These are phyloP conservation scores for Mastacembelus armatus DNA, from an alignment of 2,797 vertebrate species.

Conservation along the genomic window DNA sequence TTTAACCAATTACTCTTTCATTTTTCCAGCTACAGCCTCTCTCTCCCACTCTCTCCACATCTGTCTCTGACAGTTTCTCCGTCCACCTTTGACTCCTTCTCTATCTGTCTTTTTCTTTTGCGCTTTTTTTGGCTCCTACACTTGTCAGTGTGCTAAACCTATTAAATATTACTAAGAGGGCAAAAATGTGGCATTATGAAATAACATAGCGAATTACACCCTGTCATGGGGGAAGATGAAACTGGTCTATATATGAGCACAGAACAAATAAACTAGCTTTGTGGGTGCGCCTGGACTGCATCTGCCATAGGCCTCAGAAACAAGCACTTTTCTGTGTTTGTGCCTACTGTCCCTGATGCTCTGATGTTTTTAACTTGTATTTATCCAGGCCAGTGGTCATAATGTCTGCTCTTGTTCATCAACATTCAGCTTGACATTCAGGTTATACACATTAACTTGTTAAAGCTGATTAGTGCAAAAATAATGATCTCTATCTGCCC, in stretches of 20 bases:
- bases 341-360: background rate
- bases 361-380: conserved; percentile 9
- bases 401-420: conserved; percentile 13
- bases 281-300: conserved; percentile 42
- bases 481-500: background rate
- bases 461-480: conserved; percentile 14
- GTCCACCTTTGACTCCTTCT: conserved; percentile 64
- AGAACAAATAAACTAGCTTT: conserved; percentile 53
- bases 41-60: conserved; percentile 48
- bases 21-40: conserved; percentile 42
- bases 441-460: conserved; percentile 5
- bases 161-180: conserved; percentile 60
- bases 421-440: background rate
- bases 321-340: conserved; percentile 12
- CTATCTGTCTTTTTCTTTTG: conserved; percentile 53
- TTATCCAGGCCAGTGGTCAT: conserved; percentile 1
- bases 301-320: conserved; percentile 32
- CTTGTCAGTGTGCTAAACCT: conserved; percentile 67
- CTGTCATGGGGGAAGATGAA: conserved; percentile 51
- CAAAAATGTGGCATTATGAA: conserved; percentile 62
- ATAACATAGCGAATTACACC: conserved; percentile 55
- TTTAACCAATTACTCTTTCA: conserved; percentile 65
- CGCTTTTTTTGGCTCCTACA: conserved; percentile 40
- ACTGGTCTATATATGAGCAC: conserved; percentile 47
- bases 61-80: conserved; percentile 63